Evolutionary conservation across 2,113 vertebrate genomes (phyloP), one percentile per base, ranked within the genome.

Genomic region (Eurystomus gularis): DNA sequence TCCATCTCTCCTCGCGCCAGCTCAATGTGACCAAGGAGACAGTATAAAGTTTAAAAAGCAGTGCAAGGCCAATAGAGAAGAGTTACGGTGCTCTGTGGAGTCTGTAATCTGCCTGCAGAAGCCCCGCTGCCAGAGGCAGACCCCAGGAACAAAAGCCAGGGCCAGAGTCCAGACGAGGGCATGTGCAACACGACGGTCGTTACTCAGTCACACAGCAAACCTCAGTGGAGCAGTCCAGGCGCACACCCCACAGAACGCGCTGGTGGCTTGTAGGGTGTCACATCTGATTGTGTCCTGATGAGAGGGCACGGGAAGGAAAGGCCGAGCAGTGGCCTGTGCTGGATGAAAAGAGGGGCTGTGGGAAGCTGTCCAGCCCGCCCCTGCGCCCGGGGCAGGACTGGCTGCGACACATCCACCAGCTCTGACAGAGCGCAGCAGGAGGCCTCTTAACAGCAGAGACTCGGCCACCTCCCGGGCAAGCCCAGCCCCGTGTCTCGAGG

Each of bases 401-500:
- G 61, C 55, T 33, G 54, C 8, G 80, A n/a, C 73, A 24, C 73
- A 24, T 46, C 24, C 13, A 17, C 19, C 77, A 82, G 46, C 77
- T 35, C 40, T 31, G 48, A 44, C 61, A 75, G 35, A 7, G 11
- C 16, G 42, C 16, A 42, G 28, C 37, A 20, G 42, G 29, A 75
- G 24, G 20, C 18, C 33, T 39, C 66, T 1, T 33, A 61, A 3
- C 17, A 29, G 4, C 1, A 6, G 23, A 19, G 29, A 0, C 61
- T 31, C 51, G 19, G 5, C 35, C 25, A 35, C 49, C 61, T 58
- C 72, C 78, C 73, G 78, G 69, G 68, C 54, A 76, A 31, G 51
- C 7, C 28, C 64, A 48, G 13, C 5, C 14, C 55, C 54, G 42
- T 8, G 14, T 31, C n/a, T 48, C 57, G 51, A 66, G n/a, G n/a